Percentiles rank a stretch among this genome's conserved stretches.
phyloP scores from a whole-genome alignment of 2,113 vertebrate species.

The Nibea albiflora region DNA sequence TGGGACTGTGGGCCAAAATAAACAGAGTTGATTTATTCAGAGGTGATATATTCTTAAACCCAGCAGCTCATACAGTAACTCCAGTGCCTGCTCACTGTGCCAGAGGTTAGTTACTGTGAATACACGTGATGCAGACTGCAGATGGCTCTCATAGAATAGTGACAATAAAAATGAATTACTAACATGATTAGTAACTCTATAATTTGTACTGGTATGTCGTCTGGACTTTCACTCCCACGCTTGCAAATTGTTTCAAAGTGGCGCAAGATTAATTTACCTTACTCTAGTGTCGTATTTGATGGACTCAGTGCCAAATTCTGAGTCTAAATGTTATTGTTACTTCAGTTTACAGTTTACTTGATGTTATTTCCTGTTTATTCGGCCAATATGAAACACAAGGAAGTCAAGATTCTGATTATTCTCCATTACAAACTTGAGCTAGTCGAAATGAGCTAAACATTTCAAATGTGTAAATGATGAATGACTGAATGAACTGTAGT shows the following conservation, averaged over 20 bases:
- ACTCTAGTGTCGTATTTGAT: neutral
- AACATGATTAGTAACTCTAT: neutral
- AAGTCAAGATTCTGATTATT: neutral
- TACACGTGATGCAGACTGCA: constrained; percentile 24
- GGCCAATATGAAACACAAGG: neutral
- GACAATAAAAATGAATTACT: neutral
- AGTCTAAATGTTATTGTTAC: neutral
- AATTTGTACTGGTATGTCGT: constrained; percentile 1
- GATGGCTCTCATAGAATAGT: constrained; percentile 31
- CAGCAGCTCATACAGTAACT: constrained; percentile 25
- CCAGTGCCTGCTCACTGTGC: constrained; percentile 10
- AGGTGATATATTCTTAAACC: constrained; percentile 64
- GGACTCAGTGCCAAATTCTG: neutral
- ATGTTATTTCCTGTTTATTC: constrained; percentile 20
- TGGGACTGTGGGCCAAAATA: constrained; percentile 47
- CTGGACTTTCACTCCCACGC: neutral
- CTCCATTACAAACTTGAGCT: neutral
- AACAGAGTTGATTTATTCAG: constrained; percentile 70
- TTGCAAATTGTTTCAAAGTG: neutral
- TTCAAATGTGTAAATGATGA: neutral
- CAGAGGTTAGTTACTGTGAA: constrained; percentile 35
- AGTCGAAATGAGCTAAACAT: neutral
- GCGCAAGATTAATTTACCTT: neutral
- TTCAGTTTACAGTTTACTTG: neutral
- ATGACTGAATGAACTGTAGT: neutral